Base-by-base conservation (phyloP, 1,140 invertebrate genomes). In the Trigoniulus corallinus region DNA sequence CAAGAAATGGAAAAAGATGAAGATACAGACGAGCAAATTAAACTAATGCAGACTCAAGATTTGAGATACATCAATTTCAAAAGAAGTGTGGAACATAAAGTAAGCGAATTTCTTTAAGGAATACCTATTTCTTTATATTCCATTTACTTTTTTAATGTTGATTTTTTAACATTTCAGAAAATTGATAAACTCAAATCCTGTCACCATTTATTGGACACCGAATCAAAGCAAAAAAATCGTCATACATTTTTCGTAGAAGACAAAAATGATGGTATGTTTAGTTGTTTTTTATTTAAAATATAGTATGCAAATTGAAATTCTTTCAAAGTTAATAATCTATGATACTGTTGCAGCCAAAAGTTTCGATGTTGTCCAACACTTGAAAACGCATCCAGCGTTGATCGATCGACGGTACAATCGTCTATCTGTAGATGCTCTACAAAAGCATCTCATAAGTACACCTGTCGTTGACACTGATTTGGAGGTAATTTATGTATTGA, bases 11-110 rank as follows among this genome's bases (percentile, higher is more conserved):
- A 76, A 42, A 76, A 79, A 64, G 75, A 83, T 48, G 76, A 82
- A 56, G 76, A 82, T 53, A 88, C 82, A 0, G 83, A 88, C 29
- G 63, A 68, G 4, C 91, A 96, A 64, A 67, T 86, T 22, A 80
- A 86, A 45, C 61, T 96, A 3, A 89, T 95, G 84, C 74, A 87
- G 62, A 84, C 84, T 0, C 88, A 93, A 67, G 88, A 97, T 67
- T 67, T 91, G 12, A 84, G 82, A 61, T 97, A 98, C 62, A 75
- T 98, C 3, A 74, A 77, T 22, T 82, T 82, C 66, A 89, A 89
- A 60, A 71, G 84, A 40, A 82, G 78, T 12, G 74, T 89, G 26
- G 94, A 98, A 69, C 67, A 74, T 0, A 88, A 82, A 59, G 72
- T 73, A 58, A 53, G 22, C n/a, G n/a, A n/a, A n/a, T n/a, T n/a